Conservation (phyloP, 92 coral and sea anemone genomes). For the Metridium senile region DNA sequence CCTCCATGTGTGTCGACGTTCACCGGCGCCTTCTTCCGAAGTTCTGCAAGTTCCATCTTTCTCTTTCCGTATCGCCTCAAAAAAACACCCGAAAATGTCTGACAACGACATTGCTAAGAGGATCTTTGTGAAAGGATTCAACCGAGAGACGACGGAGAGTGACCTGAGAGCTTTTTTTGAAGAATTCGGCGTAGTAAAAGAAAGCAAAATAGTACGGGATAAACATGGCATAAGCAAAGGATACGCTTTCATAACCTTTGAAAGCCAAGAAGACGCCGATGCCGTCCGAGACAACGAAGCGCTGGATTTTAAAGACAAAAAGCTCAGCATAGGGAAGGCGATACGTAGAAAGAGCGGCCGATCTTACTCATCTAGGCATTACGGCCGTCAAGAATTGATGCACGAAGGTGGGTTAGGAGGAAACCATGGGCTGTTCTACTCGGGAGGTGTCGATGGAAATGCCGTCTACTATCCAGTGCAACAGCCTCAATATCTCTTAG, state of each 20-base stretch:
- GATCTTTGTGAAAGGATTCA: constrained; percentile 95
- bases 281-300: constrained; percentile 76
- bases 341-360: constrained; percentile 83
- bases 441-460: constrained; percentile 63
- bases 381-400: constrained; percentile 69
- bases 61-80: background rate
- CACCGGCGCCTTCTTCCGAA: constrained; percentile 14
- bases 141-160: constrained; percentile 93
- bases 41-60: constrained; percentile 50
- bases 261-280: constrained; percentile 90
- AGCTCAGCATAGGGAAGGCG: constrained; percentile 83
- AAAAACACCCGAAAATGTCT: constrained; percentile 49
- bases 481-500: constrained; percentile 63
- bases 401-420: constrained; percentile 44
- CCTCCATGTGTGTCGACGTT: constrained; percentile 3
- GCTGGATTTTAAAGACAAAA: constrained; percentile 88
- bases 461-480: constrained; percentile 56
- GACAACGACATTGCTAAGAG: constrained; percentile 86
- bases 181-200: constrained; percentile 87
- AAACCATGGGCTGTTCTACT: constrained; percentile 52
- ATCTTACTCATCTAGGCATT: constrained; percentile 60
- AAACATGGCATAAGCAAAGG: constrained; percentile 96
- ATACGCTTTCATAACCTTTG: constrained; percentile 97
- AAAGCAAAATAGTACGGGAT: constrained; percentile 93
- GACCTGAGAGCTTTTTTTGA: constrained; percentile 91